These are phyloP conservation scores for Napeogenes sylphis DNA, from an alignment of 2,888 invertebrate species.

Conservation along the genomic window DNA sequence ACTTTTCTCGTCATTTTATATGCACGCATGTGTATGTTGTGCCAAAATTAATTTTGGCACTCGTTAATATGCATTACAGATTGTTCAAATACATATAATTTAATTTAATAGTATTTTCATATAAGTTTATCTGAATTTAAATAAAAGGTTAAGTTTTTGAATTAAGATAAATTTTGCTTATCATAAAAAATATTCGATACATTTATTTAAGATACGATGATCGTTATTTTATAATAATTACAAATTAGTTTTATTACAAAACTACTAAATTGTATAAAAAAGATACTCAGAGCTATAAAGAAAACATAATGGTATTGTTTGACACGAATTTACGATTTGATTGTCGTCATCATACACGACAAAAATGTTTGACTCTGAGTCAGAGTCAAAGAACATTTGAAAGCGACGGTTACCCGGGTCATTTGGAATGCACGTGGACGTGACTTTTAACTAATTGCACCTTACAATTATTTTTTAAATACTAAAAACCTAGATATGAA, in stretches of 20 bases:
- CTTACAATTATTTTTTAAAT: no score
- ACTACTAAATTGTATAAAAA: no score
- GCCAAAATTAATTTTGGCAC: slow-evolving; percentile 58
- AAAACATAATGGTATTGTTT: slow-evolving; percentile 31
- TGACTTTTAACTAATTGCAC: slow-evolving; percentile 18
- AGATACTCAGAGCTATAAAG: background rate
- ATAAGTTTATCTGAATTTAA: no score
- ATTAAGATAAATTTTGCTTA: no score
- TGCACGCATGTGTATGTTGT: slow-evolving; percentile 32
- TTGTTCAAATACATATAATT: slow-evolving; percentile 5
- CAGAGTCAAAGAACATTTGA: slow-evolving; percentile 27
- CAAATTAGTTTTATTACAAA: no score
- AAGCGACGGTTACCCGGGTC: slow-evolving; percentile 12
- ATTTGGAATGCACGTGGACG: slow-evolving; percentile 28
- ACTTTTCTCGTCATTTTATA: slow-evolving; percentile 10
- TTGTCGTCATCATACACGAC: slow-evolving; percentile 16
- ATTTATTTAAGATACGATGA: no score
- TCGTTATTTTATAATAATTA: no score
- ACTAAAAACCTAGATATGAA: no score
- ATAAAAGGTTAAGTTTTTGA: no score
- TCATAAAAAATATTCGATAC: no score
- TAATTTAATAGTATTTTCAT: background rate
- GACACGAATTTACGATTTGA: slow-evolving; percentile 21
- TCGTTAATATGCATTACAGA: slow-evolving; percentile 44
- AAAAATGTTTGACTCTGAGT: slow-evolving; percentile 27